A percentile compares a stretch with the other conserved stretches of the same genome.
Evolutionary conservation across 2,888 invertebrate genomes (phyloP).

Genomic region (Anarsia innoxiella): DNA sequence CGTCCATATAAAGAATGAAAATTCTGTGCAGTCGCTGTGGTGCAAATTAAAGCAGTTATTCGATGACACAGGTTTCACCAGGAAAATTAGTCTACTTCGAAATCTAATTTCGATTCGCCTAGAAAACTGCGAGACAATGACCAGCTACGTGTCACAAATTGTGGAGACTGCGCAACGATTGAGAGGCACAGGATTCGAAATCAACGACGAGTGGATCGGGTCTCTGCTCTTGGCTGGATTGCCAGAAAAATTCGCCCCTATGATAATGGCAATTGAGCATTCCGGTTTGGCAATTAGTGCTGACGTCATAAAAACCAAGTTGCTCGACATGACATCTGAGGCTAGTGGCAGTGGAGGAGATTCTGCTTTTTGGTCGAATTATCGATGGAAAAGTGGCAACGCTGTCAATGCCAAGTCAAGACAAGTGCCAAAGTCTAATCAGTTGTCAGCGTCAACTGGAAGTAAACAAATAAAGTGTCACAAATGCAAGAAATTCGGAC

Average conservation of each 20-base stretch:
- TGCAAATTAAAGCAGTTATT: constrained; percentile 8
- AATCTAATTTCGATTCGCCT: constrained; percentile 13
- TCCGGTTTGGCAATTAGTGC: constrained; percentile 4
- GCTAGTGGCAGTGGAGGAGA: neutral
- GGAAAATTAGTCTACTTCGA: constrained; percentile 12
- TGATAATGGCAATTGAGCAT: constrained; percentile 10
- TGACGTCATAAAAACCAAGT: constrained; percentile 6
- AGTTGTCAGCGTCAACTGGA: neutral
- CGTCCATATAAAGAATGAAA: constrained; percentile 13
- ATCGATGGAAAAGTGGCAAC: neutral
- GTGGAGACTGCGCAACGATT: constrained; percentile 13
- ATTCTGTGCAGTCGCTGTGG: constrained; percentile 9
- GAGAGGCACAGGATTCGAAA: constrained; percentile 12
- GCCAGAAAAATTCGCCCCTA: constrained; percentile 1
- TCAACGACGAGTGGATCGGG: constrained; percentile 4
- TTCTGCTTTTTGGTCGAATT: neutral
- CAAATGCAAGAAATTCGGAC: constrained; percentile 15
- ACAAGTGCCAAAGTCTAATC: neutral
- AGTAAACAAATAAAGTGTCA: constrained; percentile 13
- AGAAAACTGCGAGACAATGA: constrained; percentile 15
- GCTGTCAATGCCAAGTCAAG: neutral
- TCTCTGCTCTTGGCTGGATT: neutral
- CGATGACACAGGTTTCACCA: constrained; percentile 7
- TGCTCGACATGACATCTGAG: neutral
- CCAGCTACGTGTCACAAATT: constrained; percentile 11